phyloP scores from a whole-genome alignment of 2,888 invertebrate genomes.

The Torymus aiolomorphi region DNA sequence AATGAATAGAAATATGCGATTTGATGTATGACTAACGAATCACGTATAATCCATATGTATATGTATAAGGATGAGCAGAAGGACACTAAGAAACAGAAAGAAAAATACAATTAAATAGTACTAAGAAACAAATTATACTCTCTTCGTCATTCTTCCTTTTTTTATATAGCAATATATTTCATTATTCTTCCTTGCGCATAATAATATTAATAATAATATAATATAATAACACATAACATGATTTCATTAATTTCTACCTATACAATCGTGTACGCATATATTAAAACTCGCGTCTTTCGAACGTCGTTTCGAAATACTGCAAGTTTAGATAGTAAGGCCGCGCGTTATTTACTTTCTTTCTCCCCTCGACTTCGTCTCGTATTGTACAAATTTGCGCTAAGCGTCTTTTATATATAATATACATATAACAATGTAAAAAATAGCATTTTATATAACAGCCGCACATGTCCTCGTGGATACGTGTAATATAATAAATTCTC shows the following conservation, averaged over 20 bases:
- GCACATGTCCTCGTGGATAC: too few relatives aligned
- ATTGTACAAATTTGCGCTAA: constrained; percentile 50
- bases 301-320: constrained; percentile 57
- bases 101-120: constrained; percentile 38
- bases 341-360: constrained; percentile 11
- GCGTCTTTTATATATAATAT: constrained; percentile 45
- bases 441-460: constrained; percentile 8
- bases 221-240: constrained; percentile 33
- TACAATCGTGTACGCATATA: constrained; percentile 58
- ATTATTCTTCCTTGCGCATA: constrained; percentile 23
- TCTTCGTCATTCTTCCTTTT: constrained; percentile 29
- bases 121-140: constrained; percentile 37
- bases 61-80: constrained; percentile 39
- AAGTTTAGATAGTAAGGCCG: constrained; percentile 24
- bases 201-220: constrained; percentile 41
- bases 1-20: constrained; percentile 9
- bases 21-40: constrained; percentile 24
- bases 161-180: constrained; percentile 33
- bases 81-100: constrained; percentile 28
- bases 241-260: constrained; percentile 42
- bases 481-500: too few relatives aligned
- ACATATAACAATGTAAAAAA: constrained; percentile 47
- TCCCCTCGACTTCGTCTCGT: neutral
- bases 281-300: constrained; percentile 57
- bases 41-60: constrained; percentile 39